A percentile compares a stretch with the other conserved stretches of the same genome.
Evolutionary conservation across 2,797 vertebrate species (phyloP).

Genomic region (Catostomus latipinnis): DNA sequence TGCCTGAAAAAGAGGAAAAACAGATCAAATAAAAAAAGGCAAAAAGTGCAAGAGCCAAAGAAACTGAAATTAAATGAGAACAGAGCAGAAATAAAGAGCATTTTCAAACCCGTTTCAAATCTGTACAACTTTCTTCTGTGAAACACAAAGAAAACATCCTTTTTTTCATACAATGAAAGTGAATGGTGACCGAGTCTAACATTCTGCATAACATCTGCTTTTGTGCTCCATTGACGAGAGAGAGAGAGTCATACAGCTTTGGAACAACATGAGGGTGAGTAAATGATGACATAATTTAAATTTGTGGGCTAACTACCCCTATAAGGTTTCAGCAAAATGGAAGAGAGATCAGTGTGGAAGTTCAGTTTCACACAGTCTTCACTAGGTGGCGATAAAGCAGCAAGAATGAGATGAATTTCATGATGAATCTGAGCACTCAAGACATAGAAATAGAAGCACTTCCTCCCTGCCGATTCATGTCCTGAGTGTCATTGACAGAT

Average conservation of each 20-base stretch:
- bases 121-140: no score
- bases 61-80: constrained; percentile 42
- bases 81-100: constrained; percentile 6
- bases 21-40: constrained; percentile 73
- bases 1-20: constrained; percentile 89
- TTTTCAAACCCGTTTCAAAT: constrained; percentile 8
- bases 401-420: constrained; percentile 31
- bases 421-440: constrained; percentile 10
- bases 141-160: no score
- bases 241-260: no score
- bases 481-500: constrained; percentile 8
- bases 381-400: constrained; percentile 67
- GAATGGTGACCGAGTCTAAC: no score
- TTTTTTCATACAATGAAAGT: no score
- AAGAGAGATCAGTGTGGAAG: constrained; percentile 2
- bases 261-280: no score
- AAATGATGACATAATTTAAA: no score
- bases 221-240: no score
- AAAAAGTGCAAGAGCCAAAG: constrained; percentile 69
- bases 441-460: neutral
- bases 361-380: constrained; percentile 34
- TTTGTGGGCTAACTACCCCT: neutral
- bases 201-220: no score
- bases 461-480: neutral
- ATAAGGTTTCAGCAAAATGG: neutral